Conservation (phyloP, 2,113 vertebrate species). For the Murina feae region DNA sequence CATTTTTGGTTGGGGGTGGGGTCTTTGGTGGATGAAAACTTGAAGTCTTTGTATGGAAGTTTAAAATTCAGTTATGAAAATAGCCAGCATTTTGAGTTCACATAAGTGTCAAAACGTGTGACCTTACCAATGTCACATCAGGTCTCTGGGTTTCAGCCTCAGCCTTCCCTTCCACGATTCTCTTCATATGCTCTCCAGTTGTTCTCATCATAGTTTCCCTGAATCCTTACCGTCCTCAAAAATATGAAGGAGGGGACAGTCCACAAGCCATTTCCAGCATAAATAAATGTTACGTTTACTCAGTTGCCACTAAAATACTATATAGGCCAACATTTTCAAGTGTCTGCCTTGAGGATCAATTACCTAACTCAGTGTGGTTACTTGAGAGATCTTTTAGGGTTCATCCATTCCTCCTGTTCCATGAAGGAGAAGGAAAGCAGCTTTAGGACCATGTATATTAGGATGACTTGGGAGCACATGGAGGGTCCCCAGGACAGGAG, state of each 20-base stretch:
- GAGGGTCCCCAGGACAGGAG: neutral
- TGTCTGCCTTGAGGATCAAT: neutral
- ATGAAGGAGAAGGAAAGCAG: neutral
- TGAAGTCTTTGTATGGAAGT: neutral
- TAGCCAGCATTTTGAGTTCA: neutral
- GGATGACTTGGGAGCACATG: neutral
- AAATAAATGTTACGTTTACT: neutral
- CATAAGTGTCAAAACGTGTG: neutral
- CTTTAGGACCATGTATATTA: accelerated
- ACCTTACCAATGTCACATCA: neutral
- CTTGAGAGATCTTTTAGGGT: neutral
- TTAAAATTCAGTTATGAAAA: neutral
- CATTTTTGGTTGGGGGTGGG: neutral
- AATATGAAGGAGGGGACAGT: neutral
- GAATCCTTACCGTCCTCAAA: neutral
- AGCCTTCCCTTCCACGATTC: neutral
- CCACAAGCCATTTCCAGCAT: neutral
- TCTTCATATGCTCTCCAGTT: neutral
- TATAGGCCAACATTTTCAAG: neutral
- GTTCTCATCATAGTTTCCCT: neutral
- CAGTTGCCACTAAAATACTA: neutral
- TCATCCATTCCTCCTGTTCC: neutral
- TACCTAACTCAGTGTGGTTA: neutral
- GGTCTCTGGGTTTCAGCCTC: neutral
- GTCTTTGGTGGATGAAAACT: neutral